phyloP scores from a whole-genome alignment of 1,140 invertebrate species.

The Leptestheria dahalacensis region DNA sequence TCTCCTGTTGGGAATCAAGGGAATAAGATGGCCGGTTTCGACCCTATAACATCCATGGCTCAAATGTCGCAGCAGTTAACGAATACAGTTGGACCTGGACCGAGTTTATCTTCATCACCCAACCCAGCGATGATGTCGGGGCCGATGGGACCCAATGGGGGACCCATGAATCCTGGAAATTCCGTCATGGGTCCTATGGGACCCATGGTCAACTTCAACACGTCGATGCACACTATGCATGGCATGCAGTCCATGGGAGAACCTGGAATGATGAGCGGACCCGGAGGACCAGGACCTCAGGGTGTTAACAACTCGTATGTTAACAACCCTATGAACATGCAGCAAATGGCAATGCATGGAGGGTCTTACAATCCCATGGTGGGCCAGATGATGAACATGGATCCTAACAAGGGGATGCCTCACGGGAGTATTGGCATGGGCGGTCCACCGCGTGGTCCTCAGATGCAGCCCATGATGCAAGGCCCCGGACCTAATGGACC shows the following conservation, averaged over 20 bases:
- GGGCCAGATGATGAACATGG: conserved; percentile 19
- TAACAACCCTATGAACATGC: conserved; percentile 34
- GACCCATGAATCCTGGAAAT: conserved; percentile 27
- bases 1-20: conserved; percentile 25
- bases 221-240: conserved; percentile 27
- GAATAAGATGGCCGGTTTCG: conserved; percentile 43
- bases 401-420: conserved; percentile 19
- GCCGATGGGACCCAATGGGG: conserved; percentile 20
- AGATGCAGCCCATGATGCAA: conserved; percentile 18
- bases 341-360: conserved; percentile 30
- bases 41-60: conserved; percentile 81
- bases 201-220: conserved; percentile 28
- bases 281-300: conserved; percentile 30
- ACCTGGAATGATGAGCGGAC: conserved; percentile 28
- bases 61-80: conserved; percentile 87
- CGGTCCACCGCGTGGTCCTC: conserved; percentile 18
- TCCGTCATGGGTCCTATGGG: conserved; percentile 32
- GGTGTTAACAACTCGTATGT: conserved; percentile 38
- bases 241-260: conserved; percentile 20
- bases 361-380: conserved; percentile 20
- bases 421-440: conserved; percentile 22
- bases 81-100: conserved; percentile 29
- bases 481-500: conserved; percentile 14
- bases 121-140: conserved; percentile 30
- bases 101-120: conserved; percentile 11